Evolutionary conservation across 2,888 invertebrate species (phyloP), one percentile per base, ranked within the genome.

Genomic region (Amblyteles armatorius): DNA sequence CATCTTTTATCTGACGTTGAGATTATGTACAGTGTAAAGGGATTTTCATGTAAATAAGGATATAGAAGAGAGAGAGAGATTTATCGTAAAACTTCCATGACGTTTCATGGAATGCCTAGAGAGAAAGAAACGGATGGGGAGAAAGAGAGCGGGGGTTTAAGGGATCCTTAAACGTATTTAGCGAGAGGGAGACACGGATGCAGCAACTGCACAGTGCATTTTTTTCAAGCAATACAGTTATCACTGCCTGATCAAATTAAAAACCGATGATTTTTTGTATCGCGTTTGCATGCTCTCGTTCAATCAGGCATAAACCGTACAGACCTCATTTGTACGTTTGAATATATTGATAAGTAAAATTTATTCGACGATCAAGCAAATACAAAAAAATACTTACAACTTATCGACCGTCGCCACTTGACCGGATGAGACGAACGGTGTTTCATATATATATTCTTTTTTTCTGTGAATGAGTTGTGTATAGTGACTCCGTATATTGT

Each of bases 11-110:
- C 79, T 80, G 69, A 84, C 78, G 77, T 86, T 85, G 83, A 82
- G 83, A 83, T 89, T 87, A 84, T 87, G 91, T 92, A 92, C 91
- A 92, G 92, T 92, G 90, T 91, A 90, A 90, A 90, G 88, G 85
- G 86, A 87, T 85, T 87, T 90, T 78, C 55, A 77, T 92, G 92
- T 92, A 92, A 89, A 92, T 92, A 92, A 72, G 63, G 29, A 57
- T 40, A 77, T 7, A 52, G 69, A 77, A 85, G 73, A 79, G 79
- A 83, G 71, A 55, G 71, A 55, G n/a, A 83, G 36, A 83, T 80
- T 81, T 83, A 84, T 84, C 60, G 80, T 88, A 50, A 71, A 87
- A 87, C 84, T 88, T 88, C 85, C 88, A 88, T 86, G 87, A 85
- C 67, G 68, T 65, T 88, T 88, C 88, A 73, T 79, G 87, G 87